phyloP scores from a whole-genome alignment of 1,140 invertebrate species.

The Stenopsyche tienmushanensis region DNA sequence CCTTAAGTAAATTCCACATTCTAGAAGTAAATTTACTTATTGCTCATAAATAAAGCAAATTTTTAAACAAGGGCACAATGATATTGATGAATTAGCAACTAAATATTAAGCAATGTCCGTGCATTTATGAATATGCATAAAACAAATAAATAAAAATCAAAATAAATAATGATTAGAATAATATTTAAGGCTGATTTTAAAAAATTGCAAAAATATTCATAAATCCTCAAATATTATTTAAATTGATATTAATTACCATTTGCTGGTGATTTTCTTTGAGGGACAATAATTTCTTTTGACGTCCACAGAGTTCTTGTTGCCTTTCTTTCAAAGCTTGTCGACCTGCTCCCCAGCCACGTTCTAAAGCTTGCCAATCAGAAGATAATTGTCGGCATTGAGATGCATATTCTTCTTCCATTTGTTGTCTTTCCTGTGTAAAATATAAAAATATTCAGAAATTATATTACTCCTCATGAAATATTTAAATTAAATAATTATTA shows the following conservation, averaged over 20 bases:
- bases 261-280: slow-evolving; percentile 45
- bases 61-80: too few species aligned
- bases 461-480: background rate
- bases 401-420: slow-evolving; percentile 61
- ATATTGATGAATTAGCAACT: too few species aligned
- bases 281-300: slow-evolving; percentile 51
- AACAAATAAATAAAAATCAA: slow-evolving; percentile 35
- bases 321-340: slow-evolving; percentile 55
- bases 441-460: slow-evolving; percentile 26
- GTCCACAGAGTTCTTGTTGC: slow-evolving; percentile 54
- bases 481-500: background rate
- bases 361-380: slow-evolving; percentile 57
- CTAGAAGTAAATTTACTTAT: too few species aligned
- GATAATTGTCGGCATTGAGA: slow-evolving; percentile 57
- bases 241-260: slow-evolving; percentile 44
- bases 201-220: too few species aligned
- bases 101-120: too few species aligned
- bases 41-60: too few species aligned
- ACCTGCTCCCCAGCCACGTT: slow-evolving; percentile 55
- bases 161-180: too few species aligned
- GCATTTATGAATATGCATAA: background rate
- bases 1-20: too few species aligned
- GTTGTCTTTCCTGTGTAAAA: slow-evolving; percentile 53
- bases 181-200: too few species aligned
- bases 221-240: too few species aligned